Evolutionary conservation across 2,797 vertebrate species (phyloP).

Genomic region (Esox masquinongy): DNA sequence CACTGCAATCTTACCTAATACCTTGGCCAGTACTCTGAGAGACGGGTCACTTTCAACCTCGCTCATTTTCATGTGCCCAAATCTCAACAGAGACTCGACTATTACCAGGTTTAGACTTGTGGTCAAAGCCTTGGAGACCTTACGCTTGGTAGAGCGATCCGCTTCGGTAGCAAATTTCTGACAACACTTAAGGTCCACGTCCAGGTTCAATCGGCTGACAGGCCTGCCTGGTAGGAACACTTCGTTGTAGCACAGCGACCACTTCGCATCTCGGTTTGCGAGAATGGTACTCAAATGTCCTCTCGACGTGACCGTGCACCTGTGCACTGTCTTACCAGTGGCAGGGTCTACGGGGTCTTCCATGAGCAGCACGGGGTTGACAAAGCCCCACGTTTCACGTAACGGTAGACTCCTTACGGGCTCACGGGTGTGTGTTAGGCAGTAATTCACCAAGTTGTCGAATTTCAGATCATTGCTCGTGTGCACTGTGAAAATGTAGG

Average conservation of each 20-base stretch:
- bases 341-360: conserved; percentile 1
- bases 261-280: not conserved
- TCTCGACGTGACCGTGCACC: conserved; percentile 9
- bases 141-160: not conserved
- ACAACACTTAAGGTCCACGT: conserved; percentile 30
- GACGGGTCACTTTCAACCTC: not conserved
- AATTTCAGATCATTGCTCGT: not conserved
- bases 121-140: not conserved
- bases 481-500: not conserved
- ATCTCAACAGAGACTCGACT: not conserved
- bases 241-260: conserved; percentile 12
- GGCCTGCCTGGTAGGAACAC: conserved; percentile 25
- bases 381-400: not conserved
- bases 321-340: not conserved
- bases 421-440: not conserved
- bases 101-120: conserved; percentile 16
- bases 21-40: not conserved
- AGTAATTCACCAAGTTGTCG: conserved; percentile 17
- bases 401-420: not conserved
- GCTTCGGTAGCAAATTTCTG: not conserved
- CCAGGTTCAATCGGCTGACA: conserved; percentile 26
- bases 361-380: conserved; percentile 30
- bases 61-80: not conserved
- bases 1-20: not conserved
- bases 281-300: not conserved